Percentiles rank a stretch among this genome's conserved stretches.
Conservation (phyloP, 2,113 vertebrate genomes). For the Corythaixoides concolor region DNA sequence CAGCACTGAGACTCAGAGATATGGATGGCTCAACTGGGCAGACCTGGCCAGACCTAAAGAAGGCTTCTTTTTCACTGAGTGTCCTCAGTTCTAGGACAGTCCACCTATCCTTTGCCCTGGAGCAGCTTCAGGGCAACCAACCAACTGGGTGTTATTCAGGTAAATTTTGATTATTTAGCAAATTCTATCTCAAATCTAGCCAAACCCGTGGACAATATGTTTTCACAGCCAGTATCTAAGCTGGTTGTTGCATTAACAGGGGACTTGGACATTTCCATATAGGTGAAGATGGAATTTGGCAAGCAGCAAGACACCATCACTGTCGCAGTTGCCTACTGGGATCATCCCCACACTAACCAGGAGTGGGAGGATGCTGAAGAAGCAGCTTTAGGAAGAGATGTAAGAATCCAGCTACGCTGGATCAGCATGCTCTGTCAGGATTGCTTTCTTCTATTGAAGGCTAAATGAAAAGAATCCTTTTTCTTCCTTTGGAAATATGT, state of each 20-base stretch:
- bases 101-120: background rate
- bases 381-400: background rate
- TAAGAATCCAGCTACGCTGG: background rate
- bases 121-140: background rate
- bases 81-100: background rate
- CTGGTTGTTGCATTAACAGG: background rate
- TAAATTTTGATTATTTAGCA: background rate
- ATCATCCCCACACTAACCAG: background rate
- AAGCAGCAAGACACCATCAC: background rate
- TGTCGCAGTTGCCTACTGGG: background rate
- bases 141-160: background rate
- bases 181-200: background rate
- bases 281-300: background rate
- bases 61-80: background rate
- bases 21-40: background rate
- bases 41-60: background rate
- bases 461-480: conserved; percentile 11
- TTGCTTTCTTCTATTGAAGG: background rate
- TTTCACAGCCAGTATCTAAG: background rate
- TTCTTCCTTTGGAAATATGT: conserved; percentile 10
- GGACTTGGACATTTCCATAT: background rate
- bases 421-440: background rate
- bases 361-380: background rate
- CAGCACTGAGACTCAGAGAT: background rate
- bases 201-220: background rate